phyloP scores from a whole-genome alignment of 2,113 vertebrate genomes.

The Platichthys stellatus region DNA sequence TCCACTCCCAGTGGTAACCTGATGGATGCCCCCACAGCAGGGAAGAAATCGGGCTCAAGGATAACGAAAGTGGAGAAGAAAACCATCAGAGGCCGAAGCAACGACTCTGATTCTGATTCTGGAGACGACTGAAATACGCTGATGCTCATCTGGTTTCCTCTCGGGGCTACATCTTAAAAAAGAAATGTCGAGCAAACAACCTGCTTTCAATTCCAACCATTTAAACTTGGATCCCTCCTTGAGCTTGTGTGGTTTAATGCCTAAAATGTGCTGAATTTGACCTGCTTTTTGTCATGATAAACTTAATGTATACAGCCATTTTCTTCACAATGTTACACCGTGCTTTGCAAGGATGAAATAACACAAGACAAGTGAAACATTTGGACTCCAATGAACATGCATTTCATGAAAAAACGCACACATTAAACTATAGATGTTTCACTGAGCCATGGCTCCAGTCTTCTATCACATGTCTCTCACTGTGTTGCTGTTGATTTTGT shows the following conservation, averaged over 20 bases:
- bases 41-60: constrained; percentile 87
- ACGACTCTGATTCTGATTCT: constrained; percentile 92
- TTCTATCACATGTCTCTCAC: not conserved
- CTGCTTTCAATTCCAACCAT: no score
- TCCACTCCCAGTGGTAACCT: constrained; percentile 87
- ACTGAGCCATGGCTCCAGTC: not conserved
- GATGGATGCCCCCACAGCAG: constrained; percentile 90
- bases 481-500: not conserved
- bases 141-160: constrained; percentile 16
- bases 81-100: constrained; percentile 91
- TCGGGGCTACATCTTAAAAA: constrained; percentile 65
- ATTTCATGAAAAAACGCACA: no score
- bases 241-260: no score
- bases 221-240: no score
- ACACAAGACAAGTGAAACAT: no score
- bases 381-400: no score
- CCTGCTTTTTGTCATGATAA: no score
- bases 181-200: no score
- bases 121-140: constrained; percentile 87
- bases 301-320: no score
- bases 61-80: constrained; percentile 96
- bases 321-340: no score
- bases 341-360: no score
- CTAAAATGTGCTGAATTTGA: no score
- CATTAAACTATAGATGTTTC: not conserved